These are phyloP conservation scores for Drosophila colorata DNA, from an alignment of 2,888 invertebrate genomes.

Conservation along the genomic window DNA sequence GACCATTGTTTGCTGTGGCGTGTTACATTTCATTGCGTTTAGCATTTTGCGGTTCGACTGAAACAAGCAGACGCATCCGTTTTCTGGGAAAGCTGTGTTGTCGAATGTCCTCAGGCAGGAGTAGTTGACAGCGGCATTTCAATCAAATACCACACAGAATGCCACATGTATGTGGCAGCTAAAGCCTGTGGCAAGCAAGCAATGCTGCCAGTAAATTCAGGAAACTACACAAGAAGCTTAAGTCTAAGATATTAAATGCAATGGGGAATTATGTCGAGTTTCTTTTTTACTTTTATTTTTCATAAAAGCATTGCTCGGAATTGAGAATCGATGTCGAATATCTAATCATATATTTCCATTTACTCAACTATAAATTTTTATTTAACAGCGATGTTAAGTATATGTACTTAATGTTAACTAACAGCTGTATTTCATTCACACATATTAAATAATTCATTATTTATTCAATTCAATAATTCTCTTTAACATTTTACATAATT, in stretches of 20 bases:
- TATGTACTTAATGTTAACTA: background rate
- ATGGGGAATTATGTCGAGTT: background rate
- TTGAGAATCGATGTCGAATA: background rate
- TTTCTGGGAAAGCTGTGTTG: slow-evolving; percentile 2
- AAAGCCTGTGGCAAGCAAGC: background rate
- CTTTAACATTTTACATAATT: too few relatives aligned
- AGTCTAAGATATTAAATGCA: background rate
- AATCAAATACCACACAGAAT: slow-evolving; percentile 4
- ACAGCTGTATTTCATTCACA: too few relatives aligned
- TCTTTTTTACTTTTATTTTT: too few relatives aligned
- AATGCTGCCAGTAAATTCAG: background rate
- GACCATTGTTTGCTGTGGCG: slow-evolving; percentile 58
- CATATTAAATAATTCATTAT: too few relatives aligned
- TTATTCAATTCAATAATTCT: too few relatives aligned
- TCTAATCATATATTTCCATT: too few relatives aligned
- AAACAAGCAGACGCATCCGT: slow-evolving; percentile 16
- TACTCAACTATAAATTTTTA: background rate
- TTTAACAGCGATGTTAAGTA: background rate
- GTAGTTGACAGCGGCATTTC: slow-evolving; percentile 18
- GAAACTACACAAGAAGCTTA: background rate
- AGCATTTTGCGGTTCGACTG: slow-evolving; percentile 60
- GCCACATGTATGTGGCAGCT: background rate
- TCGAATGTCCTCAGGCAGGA: slow-evolving; percentile 12
- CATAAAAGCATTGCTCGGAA: too few relatives aligned
- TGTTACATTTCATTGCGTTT: slow-evolving; percentile 68